These are phyloP conservation scores for Aix galericulata DNA, from an alignment of 2,113 vertebrate species.

Conservation along the genomic window DNA sequence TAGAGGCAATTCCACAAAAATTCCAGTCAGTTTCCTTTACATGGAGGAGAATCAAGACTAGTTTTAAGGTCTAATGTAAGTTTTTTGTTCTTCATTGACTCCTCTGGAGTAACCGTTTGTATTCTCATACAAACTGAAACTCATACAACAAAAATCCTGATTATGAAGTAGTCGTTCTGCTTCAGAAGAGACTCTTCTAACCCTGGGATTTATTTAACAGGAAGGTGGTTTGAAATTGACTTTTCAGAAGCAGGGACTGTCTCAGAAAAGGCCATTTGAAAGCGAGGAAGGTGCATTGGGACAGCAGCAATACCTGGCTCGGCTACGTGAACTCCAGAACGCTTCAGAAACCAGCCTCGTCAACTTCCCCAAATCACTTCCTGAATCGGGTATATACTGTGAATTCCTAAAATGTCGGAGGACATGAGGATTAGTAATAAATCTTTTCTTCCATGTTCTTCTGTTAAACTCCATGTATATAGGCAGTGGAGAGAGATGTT, in stretches of 20 bases:
- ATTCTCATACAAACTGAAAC: not conserved
- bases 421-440: not conserved
- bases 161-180: slow-evolving; percentile 16
- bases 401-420: not conserved
- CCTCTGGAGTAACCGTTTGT: slow-evolving; percentile 10
- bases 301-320: slow-evolving; percentile 94
- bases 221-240: slow-evolving; percentile 98
- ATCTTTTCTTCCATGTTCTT: not conserved
- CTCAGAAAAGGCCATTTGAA: slow-evolving; percentile 91
- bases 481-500: not conserved
- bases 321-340: slow-evolving; percentile 91
- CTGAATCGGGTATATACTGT: slow-evolving; percentile 78
- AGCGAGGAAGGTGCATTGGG: slow-evolving; percentile 85
- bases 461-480: not conserved
- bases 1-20: not conserved
- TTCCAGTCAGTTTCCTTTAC: not conserved
- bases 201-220: slow-evolving; percentile 80
- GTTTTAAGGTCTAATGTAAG: not conserved
- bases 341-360: slow-evolving; percentile 90
- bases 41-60: not conserved
- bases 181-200: slow-evolving; percentile 63
- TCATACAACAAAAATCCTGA: not conserved
- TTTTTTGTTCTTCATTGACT: slow-evolving; percentile 10
- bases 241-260: slow-evolving; percentile 96
- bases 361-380: slow-evolving; percentile 86